Percentiles rank a stretch among this genome's conserved stretches.
phyloP scores from a whole-genome alignment of 2,113 vertebrate genomes.

The Plecturocebus donacophilus region DNA sequence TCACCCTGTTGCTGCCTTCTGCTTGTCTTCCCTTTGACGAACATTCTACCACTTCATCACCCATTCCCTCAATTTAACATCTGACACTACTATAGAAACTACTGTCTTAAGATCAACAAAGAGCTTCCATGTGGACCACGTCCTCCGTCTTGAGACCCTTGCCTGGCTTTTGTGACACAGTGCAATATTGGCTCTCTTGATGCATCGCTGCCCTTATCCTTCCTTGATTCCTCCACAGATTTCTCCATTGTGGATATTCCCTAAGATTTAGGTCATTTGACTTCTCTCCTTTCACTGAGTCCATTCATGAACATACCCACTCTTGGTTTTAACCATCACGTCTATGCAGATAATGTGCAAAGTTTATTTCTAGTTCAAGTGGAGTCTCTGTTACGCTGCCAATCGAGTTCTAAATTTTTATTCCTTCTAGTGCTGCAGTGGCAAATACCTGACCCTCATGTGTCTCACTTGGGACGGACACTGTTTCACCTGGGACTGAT shows the following conservation, averaged over 20 bases:
- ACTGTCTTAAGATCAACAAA: neutral
- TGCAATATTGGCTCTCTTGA: neutral
- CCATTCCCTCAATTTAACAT: neutral
- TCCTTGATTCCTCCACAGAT: neutral
- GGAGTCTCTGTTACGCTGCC: neutral
- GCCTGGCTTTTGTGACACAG: neutral
- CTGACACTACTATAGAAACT: neutral
- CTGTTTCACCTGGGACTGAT: neutral
- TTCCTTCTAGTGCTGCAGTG: neutral
- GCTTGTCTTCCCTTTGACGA: conserved; percentile 8
- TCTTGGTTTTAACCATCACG: conserved; percentile 6
- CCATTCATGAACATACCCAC: neutral
- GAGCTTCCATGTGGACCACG: neutral
- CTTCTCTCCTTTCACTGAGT: neutral
- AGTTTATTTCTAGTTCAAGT: neutral
- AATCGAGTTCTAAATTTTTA: neutral
- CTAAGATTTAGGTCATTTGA: neutral
- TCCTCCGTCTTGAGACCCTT: neutral
- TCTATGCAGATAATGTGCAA: neutral
- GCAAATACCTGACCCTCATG: neutral
- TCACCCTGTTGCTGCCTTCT: neutral
- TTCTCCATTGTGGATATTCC: neutral
- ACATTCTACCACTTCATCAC: neutral
- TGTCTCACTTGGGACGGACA: neutral
- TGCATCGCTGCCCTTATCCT: neutral